A percentile compares a stretch with the other conserved stretches of the same genome.
phyloP scores from a whole-genome alignment of 1,140 invertebrate species.

The Hormaphis cornu region DNA sequence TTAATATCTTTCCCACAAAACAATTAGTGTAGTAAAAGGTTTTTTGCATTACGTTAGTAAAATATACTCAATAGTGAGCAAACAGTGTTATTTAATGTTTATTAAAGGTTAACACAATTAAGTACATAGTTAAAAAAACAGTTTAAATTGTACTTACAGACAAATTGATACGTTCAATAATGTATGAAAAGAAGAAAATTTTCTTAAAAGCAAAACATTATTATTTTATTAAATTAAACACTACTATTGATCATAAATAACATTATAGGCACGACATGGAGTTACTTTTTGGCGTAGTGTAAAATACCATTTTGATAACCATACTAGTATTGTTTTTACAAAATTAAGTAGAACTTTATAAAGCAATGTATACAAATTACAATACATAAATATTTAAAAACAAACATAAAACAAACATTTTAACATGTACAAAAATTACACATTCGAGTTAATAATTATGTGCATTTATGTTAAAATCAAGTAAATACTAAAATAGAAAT shows the following conservation, averaged over 20 bases:
- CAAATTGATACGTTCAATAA: too few relatives aligned
- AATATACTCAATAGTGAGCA: too few relatives aligned
- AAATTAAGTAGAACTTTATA: neutral
- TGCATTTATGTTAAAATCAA: neutral
- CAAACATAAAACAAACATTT: neutral
- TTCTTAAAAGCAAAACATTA: neutral
- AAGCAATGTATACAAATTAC: neutral
- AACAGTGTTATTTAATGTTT: too few relatives aligned
- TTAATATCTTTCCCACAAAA: too few relatives aligned
- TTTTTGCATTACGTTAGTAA: too few relatives aligned
- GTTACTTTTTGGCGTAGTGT: neutral
- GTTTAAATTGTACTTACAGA: too few relatives aligned
- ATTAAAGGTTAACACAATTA: too few relatives aligned
- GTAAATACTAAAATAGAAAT: neutral
- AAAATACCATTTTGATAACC: neutral
- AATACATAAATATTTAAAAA: neutral
- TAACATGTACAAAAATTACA: neutral
- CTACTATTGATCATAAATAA: neutral
- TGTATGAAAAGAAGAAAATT: too few relatives aligned
- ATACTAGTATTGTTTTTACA: neutral
- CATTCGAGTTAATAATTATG: neutral
- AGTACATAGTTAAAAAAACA: too few relatives aligned
- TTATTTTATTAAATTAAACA: slow-evolving; percentile 11
- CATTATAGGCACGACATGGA: neutral
- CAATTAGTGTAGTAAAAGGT: too few relatives aligned